Evolutionary conservation across 2,113 vertebrate genomes (phyloP).

Genomic region (Dascyllus trimaculatus): DNA sequence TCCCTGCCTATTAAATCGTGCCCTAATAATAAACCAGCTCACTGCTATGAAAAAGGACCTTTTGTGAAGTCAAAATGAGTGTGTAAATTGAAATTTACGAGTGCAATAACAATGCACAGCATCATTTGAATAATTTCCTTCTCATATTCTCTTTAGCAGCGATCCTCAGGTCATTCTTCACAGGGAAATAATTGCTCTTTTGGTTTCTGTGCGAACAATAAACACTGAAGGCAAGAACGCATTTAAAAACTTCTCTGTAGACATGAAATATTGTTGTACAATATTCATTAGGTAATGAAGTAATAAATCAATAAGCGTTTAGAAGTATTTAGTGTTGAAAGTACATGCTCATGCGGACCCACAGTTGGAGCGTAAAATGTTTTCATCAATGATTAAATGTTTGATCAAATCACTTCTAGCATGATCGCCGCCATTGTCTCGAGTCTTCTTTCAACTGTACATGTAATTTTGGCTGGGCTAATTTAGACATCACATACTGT

Average conservation of each 20-base stretch:
- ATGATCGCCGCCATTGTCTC: not conserved
- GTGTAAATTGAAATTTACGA: conserved; percentile 60
- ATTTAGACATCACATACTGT: conserved; percentile 54
- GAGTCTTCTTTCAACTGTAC: not conserved
- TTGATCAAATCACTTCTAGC: not conserved
- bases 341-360: too few relatives aligned
- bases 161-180: conserved; percentile 39
- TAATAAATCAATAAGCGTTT: conserved; percentile 3
- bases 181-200: conserved; percentile 19
- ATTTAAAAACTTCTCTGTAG: not conserved
- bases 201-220: conserved; percentile 21
- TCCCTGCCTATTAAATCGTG: conserved; percentile 34
- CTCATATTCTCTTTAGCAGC: conserved; percentile 14
- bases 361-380: not conserved
- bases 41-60: conserved; percentile 12
- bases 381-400: not conserved
- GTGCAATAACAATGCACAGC: conserved; percentile 50
- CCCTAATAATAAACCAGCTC: conserved; percentile 48
- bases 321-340: not conserved
- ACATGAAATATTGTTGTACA: not conserved
- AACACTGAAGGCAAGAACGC: conserved; percentile 14
- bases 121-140: conserved; percentile 61
- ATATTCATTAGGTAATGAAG: not conserved
- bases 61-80: conserved; percentile 42
- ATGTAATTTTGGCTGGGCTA: conserved; percentile 22